Conservation (phyloP, 2,113 vertebrate genomes). For the Rousettus leschenaultii region DNA sequence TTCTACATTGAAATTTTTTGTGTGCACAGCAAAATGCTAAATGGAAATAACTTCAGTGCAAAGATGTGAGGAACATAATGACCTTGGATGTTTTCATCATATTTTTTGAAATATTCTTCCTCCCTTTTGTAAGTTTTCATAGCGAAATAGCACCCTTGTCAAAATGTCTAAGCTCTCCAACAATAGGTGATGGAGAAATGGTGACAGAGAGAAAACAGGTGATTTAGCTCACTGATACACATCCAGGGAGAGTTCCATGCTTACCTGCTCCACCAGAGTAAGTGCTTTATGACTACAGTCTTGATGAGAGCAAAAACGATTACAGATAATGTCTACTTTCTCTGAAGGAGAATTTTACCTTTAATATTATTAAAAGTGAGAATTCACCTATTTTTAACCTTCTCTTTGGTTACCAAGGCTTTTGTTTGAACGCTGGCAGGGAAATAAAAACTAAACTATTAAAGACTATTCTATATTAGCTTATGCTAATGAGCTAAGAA, state of each 20-base stretch:
- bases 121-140: slow-evolving; percentile 49
- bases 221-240: not conserved
- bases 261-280: not conserved
- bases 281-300: not conserved
- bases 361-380: slow-evolving; percentile 33
- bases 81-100: slow-evolving; percentile 53
- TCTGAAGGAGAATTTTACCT: not conserved
- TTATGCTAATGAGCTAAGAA: not conserved
- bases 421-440: slow-evolving; percentile 37
- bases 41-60: slow-evolving; percentile 42
- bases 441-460: not conserved
- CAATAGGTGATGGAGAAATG: slow-evolving; percentile 32
- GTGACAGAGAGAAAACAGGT: slow-evolving; percentile 43
- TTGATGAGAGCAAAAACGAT: not conserved
- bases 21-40: slow-evolving; percentile 2
- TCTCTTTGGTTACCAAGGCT: slow-evolving; percentile 30
- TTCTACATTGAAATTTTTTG: not conserved
- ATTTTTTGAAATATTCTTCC: slow-evolving; percentile 52
- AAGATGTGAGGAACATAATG: slow-evolving; percentile 33
- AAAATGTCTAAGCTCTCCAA: slow-evolving; percentile 51
- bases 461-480: not conserved
- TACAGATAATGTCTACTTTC: not conserved
- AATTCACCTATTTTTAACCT: slow-evolving; percentile 30
- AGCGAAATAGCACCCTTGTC: slow-evolving; percentile 62
- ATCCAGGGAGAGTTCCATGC: not conserved